Evolutionary conservation across 2,113 vertebrate species (phyloP).

Genomic region (Upupa epops): DNA sequence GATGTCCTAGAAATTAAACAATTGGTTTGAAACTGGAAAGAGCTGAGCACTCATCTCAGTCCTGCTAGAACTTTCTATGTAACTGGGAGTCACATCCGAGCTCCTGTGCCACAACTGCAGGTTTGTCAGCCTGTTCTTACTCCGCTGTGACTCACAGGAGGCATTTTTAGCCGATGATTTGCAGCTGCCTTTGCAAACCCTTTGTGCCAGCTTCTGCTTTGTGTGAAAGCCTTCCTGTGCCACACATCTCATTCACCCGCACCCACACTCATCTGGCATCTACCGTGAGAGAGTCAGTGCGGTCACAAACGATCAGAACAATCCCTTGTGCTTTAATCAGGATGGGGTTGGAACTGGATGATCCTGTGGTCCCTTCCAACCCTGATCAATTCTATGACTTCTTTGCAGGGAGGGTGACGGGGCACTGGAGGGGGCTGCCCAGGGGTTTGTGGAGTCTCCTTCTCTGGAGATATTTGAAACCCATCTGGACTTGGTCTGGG

Average conservation of each 20-base stretch:
- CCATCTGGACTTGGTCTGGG: no score
- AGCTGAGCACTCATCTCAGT: neutral
- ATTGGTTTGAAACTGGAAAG: neutral
- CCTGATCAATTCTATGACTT: no score
- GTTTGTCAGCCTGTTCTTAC: neutral
- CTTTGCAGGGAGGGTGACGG: no score
- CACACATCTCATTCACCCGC: neutral
- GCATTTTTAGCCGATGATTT: neutral
- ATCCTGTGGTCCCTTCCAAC: no score
- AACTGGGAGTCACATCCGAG: neutral
- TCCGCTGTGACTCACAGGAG: neutral
- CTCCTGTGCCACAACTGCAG: neutral
- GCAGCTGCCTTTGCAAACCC: conserved; percentile 3
- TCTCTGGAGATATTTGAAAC: no score
- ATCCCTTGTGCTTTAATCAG: neutral
- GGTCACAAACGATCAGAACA: neutral
- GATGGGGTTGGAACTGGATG: no score
- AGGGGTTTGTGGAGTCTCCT: no score
- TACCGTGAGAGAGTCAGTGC: neutral
- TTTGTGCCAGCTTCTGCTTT: neutral
- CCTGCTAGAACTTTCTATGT: neutral
- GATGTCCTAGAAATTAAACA: neutral
- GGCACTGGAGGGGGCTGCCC: no score
- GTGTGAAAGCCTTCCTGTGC: neutral
- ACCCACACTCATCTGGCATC: neutral